These are phyloP conservation scores for Callyntrura guangdongensis DNA, from an alignment of 2,888 invertebrate genomes.

Conservation along the genomic window DNA sequence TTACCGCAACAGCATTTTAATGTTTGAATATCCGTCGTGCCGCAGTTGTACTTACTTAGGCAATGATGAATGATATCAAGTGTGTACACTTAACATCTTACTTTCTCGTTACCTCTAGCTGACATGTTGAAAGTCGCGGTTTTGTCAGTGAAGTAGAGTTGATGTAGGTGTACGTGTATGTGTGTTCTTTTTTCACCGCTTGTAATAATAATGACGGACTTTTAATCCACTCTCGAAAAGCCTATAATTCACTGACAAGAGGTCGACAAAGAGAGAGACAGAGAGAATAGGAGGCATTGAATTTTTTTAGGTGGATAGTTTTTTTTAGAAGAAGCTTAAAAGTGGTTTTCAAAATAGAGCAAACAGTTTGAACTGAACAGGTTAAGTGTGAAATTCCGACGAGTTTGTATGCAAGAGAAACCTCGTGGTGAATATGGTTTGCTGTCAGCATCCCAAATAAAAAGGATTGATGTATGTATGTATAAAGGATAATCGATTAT, in stretches of 20 bases:
- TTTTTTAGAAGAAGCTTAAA: conserved; percentile 29
- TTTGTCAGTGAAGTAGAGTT: not conserved
- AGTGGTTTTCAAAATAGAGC: not conserved
- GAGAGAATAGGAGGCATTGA: not conserved
- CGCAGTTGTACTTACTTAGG: conserved; percentile 8
- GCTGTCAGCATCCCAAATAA: conserved; percentile 30
- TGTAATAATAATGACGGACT: conserved; percentile 45
- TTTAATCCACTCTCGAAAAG: conserved; percentile 70
- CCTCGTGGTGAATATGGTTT: not conserved
- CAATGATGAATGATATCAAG: conserved; percentile 38
- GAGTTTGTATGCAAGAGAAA: not conserved
- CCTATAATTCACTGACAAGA: conserved; percentile 49
- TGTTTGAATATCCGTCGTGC: conserved; percentile 55
- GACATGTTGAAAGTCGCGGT: not conserved
- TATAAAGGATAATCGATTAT: conserved; percentile 64
- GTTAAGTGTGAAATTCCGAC: not conserved
- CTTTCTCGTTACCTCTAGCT: not conserved
- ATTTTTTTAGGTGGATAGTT: not conserved
- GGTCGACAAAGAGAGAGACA: not conserved
- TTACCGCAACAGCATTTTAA: conserved; percentile 72
- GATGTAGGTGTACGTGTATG: too few species aligned
- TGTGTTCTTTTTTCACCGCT: not conserved
- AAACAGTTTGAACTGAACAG: conserved; percentile 8
- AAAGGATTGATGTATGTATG: conserved; percentile 59
- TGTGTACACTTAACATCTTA: not conserved